Percentiles rank a stretch among this genome's conserved stretches.
phyloP scores from a whole-genome alignment of 2,797 vertebrate genomes.

The Alca torda region DNA sequence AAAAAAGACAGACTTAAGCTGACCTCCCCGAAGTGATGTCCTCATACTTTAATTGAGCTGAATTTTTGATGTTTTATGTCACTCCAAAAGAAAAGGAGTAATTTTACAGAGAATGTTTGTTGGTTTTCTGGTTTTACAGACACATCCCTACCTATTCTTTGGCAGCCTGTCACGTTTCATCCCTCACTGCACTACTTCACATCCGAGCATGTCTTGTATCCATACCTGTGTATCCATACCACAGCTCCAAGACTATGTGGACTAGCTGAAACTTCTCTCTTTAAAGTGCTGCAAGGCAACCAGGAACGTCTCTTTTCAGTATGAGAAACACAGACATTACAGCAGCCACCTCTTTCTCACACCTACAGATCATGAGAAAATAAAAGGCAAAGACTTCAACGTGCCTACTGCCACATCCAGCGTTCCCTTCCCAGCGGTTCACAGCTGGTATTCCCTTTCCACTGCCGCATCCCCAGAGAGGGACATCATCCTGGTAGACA shows the following conservation, averaged over 20 bases:
- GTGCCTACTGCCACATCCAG: neutral
- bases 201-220: neutral
- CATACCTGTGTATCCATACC: neutral
- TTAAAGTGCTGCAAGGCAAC: neutral
- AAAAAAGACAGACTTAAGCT: constrained; percentile 54
- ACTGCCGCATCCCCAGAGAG: neutral
- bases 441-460: neutral
- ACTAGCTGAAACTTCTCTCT: neutral
- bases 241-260: neutral
- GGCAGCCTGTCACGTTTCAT: neutral
- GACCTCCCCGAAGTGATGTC: constrained; percentile 41
- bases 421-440: neutral
- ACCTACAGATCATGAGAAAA: neutral
- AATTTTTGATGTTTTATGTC: constrained; percentile 53
- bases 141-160: neutral
- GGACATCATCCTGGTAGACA: neutral
- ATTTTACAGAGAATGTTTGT: neutral
- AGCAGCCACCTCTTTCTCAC: neutral
- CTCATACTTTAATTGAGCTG: constrained; percentile 53
- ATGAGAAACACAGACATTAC: neutral
- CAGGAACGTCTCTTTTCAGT: neutral
- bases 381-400: neutral
- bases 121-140: neutral
- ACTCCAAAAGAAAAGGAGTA: neutral
- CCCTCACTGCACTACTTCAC: neutral